Evolutionary conservation across 2,888 invertebrate species (phyloP).

Genomic region (Leptarthrus brevirostris): DNA sequence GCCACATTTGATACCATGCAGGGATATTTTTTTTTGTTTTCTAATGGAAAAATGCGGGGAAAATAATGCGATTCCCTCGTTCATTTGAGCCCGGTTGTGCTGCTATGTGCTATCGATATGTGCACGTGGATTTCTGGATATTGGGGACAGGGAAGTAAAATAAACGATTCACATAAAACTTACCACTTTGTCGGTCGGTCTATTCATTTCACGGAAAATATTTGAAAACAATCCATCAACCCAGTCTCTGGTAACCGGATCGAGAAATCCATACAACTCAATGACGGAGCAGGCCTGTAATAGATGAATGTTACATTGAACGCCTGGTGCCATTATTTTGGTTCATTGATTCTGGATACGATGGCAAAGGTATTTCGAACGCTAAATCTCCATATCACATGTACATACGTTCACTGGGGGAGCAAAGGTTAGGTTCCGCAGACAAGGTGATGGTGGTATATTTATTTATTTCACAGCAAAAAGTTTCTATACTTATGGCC

Average conservation of each 20-base stretch:
- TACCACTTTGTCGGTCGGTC: conserved; percentile 70
- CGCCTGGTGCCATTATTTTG: conserved; percentile 34
- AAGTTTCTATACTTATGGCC: background rate
- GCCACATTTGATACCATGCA: conserved; percentile 8
- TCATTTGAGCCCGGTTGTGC: background rate
- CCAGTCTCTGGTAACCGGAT: conserved; percentile 90
- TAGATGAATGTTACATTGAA: conserved; percentile 34
- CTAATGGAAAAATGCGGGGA: conserved; percentile 31
- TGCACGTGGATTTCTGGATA: background rate
- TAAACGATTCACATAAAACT: conserved; percentile 53
- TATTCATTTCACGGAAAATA: conserved; percentile 92
- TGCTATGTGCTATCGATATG: no score
- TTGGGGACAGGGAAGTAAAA: background rate
- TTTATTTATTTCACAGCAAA: conserved; percentile 20
- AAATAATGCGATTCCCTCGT: background rate
- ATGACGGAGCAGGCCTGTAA: conserved; percentile 83
- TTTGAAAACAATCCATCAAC: conserved; percentile 90
- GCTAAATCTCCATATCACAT: background rate
- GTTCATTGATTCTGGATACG: conserved; percentile 47
- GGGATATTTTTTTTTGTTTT: background rate
- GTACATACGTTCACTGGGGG: no score
- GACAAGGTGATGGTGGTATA: conserved; percentile 4
- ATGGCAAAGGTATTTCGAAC: conserved; percentile 28
- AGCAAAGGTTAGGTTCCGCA: background rate
- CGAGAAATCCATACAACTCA: conserved; percentile 89